phyloP scores from a whole-genome alignment of 2,797 vertebrate genomes.

The Chromobotia macracanthus region DNA sequence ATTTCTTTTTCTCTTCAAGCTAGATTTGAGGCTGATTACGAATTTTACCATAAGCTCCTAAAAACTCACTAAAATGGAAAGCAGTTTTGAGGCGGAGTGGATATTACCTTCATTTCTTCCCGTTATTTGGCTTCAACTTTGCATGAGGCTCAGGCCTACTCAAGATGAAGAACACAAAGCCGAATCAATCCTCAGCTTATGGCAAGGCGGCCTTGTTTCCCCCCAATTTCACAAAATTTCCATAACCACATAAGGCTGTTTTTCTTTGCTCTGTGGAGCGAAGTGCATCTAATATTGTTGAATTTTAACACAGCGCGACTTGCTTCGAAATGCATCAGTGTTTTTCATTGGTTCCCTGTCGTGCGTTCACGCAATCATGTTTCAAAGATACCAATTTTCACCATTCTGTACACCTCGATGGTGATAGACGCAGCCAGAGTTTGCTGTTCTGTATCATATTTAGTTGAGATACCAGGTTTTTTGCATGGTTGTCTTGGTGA shows the following conservation, averaged over 20 bases:
- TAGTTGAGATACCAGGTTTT: conserved; percentile 43
- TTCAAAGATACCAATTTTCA: conserved; percentile 55
- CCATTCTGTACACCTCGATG: conserved; percentile 42
- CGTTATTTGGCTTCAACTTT: conserved; percentile 55
- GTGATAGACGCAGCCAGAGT: conserved; percentile 47
- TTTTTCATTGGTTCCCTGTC: conserved; percentile 48
- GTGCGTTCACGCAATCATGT: conserved; percentile 40
- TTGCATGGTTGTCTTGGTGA: conserved; percentile 52
- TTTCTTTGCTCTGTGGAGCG: conserved; percentile 49
- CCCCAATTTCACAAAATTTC: conserved; percentile 47
- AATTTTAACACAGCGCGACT: conserved; percentile 44
- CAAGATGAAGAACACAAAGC: conserved; percentile 53
- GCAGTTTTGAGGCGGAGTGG: conserved; percentile 51
- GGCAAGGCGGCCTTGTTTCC: conserved; percentile 37
- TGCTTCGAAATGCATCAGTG: conserved; percentile 45
- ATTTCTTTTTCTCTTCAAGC: conserved; percentile 79
- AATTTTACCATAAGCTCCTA: conserved; percentile 73
- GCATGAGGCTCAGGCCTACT: conserved; percentile 47
- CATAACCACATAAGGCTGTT: conserved; percentile 50
- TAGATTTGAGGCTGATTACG: conserved; percentile 81
- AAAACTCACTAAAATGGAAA: conserved; percentile 66
- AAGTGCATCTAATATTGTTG: conserved; percentile 56
- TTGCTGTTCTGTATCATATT: conserved; percentile 56
- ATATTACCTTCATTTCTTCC: conserved; percentile 55
- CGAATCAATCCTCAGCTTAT: conserved; percentile 38